A percentile compares a stretch with the other conserved stretches of the same genome.
Evolutionary conservation across 2,888 invertebrate species (phyloP).

Genomic region (Eucriotettix oculatus): DNA sequence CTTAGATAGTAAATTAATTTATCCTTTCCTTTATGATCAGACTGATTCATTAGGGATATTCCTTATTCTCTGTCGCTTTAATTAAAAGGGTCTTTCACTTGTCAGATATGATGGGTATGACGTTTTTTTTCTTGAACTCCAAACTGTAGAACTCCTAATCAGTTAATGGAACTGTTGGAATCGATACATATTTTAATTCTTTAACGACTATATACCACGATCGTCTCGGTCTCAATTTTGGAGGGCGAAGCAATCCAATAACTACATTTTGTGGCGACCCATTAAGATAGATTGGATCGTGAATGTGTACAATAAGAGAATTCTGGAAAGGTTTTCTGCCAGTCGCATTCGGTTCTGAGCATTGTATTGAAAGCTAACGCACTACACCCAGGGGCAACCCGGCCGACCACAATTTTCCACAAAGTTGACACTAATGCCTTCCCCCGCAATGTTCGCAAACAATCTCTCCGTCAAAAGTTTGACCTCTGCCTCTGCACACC

Average conservation of each 20-base stretch:
- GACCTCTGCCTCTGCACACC: slow-evolving; percentile 1
- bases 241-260: neutral
- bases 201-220: neutral
- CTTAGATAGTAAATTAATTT: no score
- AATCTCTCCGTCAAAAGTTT: slow-evolving; percentile 2
- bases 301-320: neutral
- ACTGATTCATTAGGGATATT: no score
- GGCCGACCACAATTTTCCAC: slow-evolving; percentile 9
- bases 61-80: no score
- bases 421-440: slow-evolving; percentile 10
- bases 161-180: neutral
- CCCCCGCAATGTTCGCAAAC: neutral
- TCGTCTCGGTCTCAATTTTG: neutral
- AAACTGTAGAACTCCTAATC: neutral
- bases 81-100: no score
- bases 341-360: no score
- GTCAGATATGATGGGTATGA: no score
- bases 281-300: neutral
- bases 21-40: no score
- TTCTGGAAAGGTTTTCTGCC: neutral
- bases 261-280: neutral
- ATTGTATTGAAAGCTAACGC: no score
- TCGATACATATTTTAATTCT: neutral
- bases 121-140: neutral
- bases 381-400: neutral